Conservation (phyloP, 1,140 invertebrate species). For the Drosophila sturtevanti region DNA sequence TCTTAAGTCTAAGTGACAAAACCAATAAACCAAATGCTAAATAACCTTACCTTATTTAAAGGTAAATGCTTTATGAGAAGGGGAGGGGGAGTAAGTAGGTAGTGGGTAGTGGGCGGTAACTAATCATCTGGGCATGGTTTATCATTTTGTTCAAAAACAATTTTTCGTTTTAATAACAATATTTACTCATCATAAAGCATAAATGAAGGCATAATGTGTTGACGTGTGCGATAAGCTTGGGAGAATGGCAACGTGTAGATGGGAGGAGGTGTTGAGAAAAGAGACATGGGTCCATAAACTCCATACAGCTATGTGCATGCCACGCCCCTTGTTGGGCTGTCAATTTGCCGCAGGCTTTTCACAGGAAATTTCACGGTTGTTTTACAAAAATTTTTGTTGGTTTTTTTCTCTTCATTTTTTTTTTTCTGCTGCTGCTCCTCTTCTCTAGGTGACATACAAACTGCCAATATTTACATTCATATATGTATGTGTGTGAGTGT, state of each 20-base stretch:
- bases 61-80: conserved; percentile 10
- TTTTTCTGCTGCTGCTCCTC: neutral
- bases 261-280: no score
- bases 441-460: conserved; percentile 45
- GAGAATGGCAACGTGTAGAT: no score
- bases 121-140: conserved; percentile 29
- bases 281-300: neutral
- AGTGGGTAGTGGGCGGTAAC: neutral
- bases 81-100: conserved; percentile 10
- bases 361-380: conserved; percentile 48
- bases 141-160: conserved; percentile 44
- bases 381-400: conserved; percentile 42
- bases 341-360: conserved; percentile 22
- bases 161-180: conserved; percentile 64
- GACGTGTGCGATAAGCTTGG: conserved; percentile 27
- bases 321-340: conserved; percentile 29
- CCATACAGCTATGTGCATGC: conserved; percentile 13
- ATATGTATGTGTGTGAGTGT: neutral
- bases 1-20: conserved; percentile 36
- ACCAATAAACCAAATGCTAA: conserved; percentile 61
- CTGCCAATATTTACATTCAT: conserved; percentile 50
- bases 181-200: conserved; percentile 65
- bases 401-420: conserved; percentile 15
- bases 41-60: conserved; percentile 28
- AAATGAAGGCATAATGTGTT: conserved; percentile 66